These are phyloP conservation scores for Chelon auratus DNA, from an alignment of 2,797 vertebrate species.

Conservation along the genomic window DNA sequence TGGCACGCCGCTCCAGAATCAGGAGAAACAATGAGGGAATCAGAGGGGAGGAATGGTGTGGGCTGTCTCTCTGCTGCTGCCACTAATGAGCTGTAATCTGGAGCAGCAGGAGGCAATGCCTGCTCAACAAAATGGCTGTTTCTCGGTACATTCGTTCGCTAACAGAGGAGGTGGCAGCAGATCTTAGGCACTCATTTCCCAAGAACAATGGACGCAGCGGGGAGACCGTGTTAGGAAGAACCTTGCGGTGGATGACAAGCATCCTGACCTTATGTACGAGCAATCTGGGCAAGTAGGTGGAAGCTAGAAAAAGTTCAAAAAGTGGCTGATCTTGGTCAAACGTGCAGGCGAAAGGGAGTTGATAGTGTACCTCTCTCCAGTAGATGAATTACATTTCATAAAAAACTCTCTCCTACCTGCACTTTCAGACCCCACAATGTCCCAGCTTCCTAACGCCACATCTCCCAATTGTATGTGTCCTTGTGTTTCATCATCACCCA, in stretches of 20 bases:
- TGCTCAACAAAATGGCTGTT: constrained; percentile 69
- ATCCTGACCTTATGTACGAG: constrained; percentile 12
- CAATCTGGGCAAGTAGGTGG: constrained; percentile 19
- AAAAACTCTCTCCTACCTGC: constrained; percentile 29
- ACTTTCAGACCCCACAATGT: constrained; percentile 35
- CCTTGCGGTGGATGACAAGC: constrained; percentile 17
- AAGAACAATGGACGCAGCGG: constrained; percentile 55
- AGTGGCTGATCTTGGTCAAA: constrained; percentile 19
- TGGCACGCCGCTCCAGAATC: constrained; percentile 45
- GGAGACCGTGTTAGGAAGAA: constrained; percentile 19
- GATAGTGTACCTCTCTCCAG: constrained; percentile 5
- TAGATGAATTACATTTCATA: constrained; percentile 6
- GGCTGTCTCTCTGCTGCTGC: constrained; percentile 64
- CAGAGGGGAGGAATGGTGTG: constrained; percentile 62
- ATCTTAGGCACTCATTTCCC: constrained; percentile 48
- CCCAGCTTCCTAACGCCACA: constrained; percentile 12
- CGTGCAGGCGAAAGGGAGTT: constrained; percentile 1
- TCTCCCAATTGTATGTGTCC: constrained; percentile 49
- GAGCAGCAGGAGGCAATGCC: constrained; percentile 74
- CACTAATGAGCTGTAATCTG: constrained; percentile 83
- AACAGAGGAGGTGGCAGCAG: constrained; percentile 57
- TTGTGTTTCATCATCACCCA: constrained; percentile 69
- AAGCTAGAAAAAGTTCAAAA: constrained; percentile 21
- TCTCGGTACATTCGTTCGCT: constrained; percentile 55
- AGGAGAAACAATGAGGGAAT: constrained; percentile 71